Percentiles rank a stretch among this genome's conserved stretches.
phyloP scores from a whole-genome alignment of 1,140 invertebrate genomes.

The Lepidurus arcticus region DNA sequence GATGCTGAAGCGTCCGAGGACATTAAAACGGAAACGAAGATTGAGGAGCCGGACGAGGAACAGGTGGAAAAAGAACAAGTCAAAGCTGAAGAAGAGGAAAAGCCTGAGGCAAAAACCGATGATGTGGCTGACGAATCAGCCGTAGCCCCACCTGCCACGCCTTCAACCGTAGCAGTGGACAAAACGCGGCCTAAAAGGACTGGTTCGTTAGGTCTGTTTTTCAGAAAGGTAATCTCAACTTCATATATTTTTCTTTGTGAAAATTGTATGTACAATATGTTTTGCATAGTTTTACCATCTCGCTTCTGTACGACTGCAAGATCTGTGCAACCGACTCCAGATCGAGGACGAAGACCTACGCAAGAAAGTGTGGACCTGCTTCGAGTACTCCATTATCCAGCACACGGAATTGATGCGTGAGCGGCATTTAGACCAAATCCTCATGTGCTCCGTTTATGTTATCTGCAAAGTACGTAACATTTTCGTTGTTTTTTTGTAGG shows the following conservation, averaged over 20 bases:
- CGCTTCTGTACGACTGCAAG: constrained; percentile 78
- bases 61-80: background rate
- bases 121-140: background rate
- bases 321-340: constrained; percentile 75
- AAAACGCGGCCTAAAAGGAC: constrained; percentile 51
- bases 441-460: constrained; percentile 98
- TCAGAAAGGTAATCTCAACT: constrained; percentile 59
- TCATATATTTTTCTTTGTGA: background rate
- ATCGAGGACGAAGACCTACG: constrained; percentile 67
- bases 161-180: constrained; percentile 29
- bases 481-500: no score
- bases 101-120: background rate
- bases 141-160: background rate
- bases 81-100: background rate
- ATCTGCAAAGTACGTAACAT: constrained; percentile 71
- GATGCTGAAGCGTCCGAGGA: constrained; percentile 22
- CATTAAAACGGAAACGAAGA: constrained; percentile 47
- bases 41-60: background rate
- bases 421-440: constrained; percentile 91
- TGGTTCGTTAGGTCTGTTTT: constrained; percentile 65
- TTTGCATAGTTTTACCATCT: constrained; percentile 78
- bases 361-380: constrained; percentile 92
- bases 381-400: constrained; percentile 83
- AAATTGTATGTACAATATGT: constrained; percentile 33
- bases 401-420: constrained; percentile 76